Base-by-base conservation (phyloP, 2,888 invertebrate species). In the Orthosia incerta region DNA sequence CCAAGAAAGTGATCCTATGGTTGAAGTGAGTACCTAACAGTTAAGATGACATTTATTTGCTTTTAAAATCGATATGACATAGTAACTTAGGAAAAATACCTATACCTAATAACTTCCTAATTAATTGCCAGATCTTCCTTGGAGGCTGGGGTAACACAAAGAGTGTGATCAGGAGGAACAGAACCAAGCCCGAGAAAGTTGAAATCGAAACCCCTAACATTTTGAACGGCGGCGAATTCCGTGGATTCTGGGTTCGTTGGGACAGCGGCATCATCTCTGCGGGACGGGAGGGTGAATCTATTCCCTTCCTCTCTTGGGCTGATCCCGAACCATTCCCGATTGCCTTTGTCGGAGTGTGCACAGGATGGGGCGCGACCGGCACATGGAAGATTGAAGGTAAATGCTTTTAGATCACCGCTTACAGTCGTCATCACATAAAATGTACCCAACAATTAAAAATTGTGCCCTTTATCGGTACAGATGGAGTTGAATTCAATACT, bases 71-170 rank as follows among this genome's bases (percentile, higher is more conserved):
- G 20, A 31, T n/a, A 4, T 5, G 1, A 18, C 12, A 23, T 16
- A 31, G 23, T n/a, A 48, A 62, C 55, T 12, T 45, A 50, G 23
- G 4, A 39, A 65, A 20, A 50, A 4, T 39, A 18, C 13, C 26
- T 18, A 9, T 39, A 23, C 9, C 64, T 76, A 50, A 73, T 31
- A 0, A 4, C 72, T 61, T 56, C 12, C 9, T 48, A 23, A 71
- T 79, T 4, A 12, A 56, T 79, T 64, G 13, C 2, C 90, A 97
- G 97, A 92, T 99, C 68, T 98, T 99, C 94, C 97, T 99, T 87
- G 99, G 99, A 46, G 99, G 99, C 48, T 99, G 99, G 99, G 97
- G 97, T 39, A 99, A 99, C 93, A 96, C 97, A 80, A 98, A 98
- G 94, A 98, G 98, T 50, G 98, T 98, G 1, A 98, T 98, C 90